A percentile compares a stretch with the other conserved stretches of the same genome.
Conservation (phyloP, 2,888 invertebrate species). For the Eupeodes luniger region DNA sequence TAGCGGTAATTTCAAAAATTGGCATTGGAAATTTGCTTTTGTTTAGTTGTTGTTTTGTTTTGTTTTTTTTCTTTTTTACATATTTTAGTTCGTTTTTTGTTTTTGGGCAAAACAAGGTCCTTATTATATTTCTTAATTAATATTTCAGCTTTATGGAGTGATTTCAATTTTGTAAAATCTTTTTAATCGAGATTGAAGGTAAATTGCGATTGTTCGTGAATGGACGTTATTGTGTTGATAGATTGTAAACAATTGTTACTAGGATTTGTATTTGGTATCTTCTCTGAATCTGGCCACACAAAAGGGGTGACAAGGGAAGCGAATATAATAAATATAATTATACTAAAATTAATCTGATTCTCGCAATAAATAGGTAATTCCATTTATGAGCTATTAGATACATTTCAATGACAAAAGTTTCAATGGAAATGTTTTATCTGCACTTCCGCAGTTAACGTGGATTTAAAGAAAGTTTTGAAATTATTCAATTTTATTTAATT, state of each 20-base stretch:
- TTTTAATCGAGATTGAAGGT: slow-evolving; percentile 51
- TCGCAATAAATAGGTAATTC: slow-evolving; percentile 7
- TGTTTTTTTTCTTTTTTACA: background rate
- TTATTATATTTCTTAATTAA: slow-evolving; percentile 63
- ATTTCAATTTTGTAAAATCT: slow-evolving; percentile 58
- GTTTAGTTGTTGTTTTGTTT: slow-evolving; percentile 34
- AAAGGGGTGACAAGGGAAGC: slow-evolving; percentile 5
- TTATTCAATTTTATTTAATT: background rate
- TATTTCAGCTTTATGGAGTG: slow-evolving; percentile 52
- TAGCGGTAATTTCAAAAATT: slow-evolving; percentile 68
- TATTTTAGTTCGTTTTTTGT: slow-evolving; percentile 22
- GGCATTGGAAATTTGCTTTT: slow-evolving; percentile 65
- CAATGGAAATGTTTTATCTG: background rate
- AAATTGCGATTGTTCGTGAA: slow-evolving; percentile 24
- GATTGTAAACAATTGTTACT: background rate
- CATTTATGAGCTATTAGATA: background rate
- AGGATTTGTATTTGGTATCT: background rate
- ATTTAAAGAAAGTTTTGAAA: background rate
- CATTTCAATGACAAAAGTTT: background rate
- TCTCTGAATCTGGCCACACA: background rate
- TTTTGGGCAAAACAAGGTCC: slow-evolving; percentile 58
- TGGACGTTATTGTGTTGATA: slow-evolving; percentile 7
- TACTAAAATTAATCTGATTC: slow-evolving; percentile 18
- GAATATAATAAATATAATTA: slow-evolving; percentile 16
- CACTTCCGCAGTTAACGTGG: background rate